Percentiles rank a stretch among this genome's conserved stretches.
phyloP scores from a whole-genome alignment of 2,888 invertebrate genomes.

The Polyploca ridens region DNA sequence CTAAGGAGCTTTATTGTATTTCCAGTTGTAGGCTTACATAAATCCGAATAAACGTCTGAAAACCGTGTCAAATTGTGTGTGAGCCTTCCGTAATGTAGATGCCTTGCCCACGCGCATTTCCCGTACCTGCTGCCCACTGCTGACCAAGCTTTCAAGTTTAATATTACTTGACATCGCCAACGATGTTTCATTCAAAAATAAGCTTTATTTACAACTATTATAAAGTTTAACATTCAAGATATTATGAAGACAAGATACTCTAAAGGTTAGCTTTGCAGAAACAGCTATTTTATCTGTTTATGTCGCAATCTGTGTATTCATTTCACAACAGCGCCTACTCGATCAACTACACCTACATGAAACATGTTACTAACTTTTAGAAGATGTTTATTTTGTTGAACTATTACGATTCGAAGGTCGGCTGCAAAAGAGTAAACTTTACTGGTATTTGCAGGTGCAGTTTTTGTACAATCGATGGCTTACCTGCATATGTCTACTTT shows the following conservation, averaged over 20 bases:
- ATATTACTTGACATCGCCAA: slow-evolving; percentile 44
- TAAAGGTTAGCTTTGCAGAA: slow-evolving; percentile 52
- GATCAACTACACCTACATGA: slow-evolving; percentile 56
- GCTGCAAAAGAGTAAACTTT: slow-evolving; percentile 12
- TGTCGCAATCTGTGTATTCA: slow-evolving; percentile 54
- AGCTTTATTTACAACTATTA: slow-evolving; percentile 31
- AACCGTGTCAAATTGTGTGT: slow-evolving; percentile 53
- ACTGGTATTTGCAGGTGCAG: not conserved
- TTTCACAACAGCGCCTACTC: slow-evolving; percentile 67
- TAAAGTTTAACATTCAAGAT: slow-evolving; percentile 30
- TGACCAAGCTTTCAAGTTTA: slow-evolving; percentile 49
- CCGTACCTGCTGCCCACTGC: slow-evolving; percentile 53
- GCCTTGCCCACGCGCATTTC: slow-evolving; percentile 60
- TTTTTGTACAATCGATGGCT: not conserved
- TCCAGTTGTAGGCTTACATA: slow-evolving; percentile 35
- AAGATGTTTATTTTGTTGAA: slow-evolving; percentile 47
- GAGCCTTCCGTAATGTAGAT: slow-evolving; percentile 49
- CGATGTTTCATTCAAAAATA: slow-evolving; percentile 33
- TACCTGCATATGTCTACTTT: too few species aligned
- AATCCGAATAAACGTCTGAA: slow-evolving; percentile 45
- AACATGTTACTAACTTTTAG: slow-evolving; percentile 35
- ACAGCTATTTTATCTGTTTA: slow-evolving; percentile 40
- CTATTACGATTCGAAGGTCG: slow-evolving; percentile 31
- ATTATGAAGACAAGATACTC: slow-evolving; percentile 18
- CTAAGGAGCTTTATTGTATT: slow-evolving; percentile 24